Percentiles rank a stretch among this genome's conserved stretches.
These are phyloP conservation scores for Triplophysa tibetana DNA, from an alignment of 2,113 vertebrate genomes.

Conservation along the genomic window DNA sequence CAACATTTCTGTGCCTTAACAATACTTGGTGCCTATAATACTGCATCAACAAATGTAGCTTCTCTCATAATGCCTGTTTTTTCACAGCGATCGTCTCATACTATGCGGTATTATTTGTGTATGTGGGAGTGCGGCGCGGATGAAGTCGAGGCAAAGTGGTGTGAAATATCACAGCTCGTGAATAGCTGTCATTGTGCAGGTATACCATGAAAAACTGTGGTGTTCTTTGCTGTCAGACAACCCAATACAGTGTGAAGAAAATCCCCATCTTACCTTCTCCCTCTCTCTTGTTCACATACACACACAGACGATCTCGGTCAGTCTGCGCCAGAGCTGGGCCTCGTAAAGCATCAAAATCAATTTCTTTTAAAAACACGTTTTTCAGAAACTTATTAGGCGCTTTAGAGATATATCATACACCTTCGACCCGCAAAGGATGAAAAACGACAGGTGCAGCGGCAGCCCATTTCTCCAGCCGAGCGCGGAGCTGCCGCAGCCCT, in stretches of 20 bases:
- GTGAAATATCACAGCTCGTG: constrained; percentile 39
- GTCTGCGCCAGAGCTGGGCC: constrained; percentile 66
- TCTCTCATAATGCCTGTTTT: not conserved
- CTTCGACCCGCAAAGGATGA: constrained; percentile 81
- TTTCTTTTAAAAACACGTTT: constrained; percentile 94
- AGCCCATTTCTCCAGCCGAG: constrained; percentile 90
- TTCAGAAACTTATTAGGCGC: constrained; percentile 87
- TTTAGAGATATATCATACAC: constrained; percentile 95
- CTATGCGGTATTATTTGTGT: constrained; percentile 2
- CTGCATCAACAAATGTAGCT: not conserved
- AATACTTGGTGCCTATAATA: not conserved
- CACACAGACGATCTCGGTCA: constrained; percentile 20
- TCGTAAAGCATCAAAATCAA: constrained; percentile 88
- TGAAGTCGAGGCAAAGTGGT: constrained; percentile 11
- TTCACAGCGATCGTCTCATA: not conserved
- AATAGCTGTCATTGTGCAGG: constrained; percentile 33
- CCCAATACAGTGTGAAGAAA: constrained; percentile 39
- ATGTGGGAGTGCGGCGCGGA: not conserved
- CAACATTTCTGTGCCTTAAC: not conserved
- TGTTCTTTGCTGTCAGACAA: constrained; percentile 39
- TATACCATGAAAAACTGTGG: constrained; percentile 29
- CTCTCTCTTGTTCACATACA: not conserved
- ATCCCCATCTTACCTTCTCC: constrained; percentile 6
- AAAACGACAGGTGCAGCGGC: constrained; percentile 83
- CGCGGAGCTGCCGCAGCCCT: constrained; percentile 83